phyloP scores from a whole-genome alignment of 1,140 invertebrate genomes.

The Glossosoma conforme region DNA sequence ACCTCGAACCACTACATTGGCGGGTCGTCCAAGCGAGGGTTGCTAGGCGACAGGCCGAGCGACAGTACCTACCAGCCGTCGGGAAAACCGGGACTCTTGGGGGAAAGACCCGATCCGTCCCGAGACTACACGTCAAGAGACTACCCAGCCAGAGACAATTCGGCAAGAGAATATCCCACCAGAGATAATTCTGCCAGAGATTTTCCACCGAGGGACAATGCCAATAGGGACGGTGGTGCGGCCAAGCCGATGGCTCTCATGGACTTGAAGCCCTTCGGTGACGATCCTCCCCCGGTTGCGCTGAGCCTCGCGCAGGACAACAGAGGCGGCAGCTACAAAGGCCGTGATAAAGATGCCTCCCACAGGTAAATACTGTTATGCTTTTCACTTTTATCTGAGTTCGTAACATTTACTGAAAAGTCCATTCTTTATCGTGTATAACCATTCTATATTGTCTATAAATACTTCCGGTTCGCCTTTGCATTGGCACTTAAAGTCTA shows the following conservation, averaged over 20 bases:
- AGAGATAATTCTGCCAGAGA: not conserved
- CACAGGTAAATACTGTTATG: no score
- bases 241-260: constrained; percentile 36
- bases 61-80: no score
- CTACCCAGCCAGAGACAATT: constrained; percentile 29
- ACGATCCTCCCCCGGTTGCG: constrained; percentile 30
- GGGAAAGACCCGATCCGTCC: constrained; percentile 14
- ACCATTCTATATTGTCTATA: no score
- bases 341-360: no score
- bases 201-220: not conserved
- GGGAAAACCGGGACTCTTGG: constrained; percentile 4
- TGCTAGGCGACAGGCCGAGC: constrained; percentile 40
- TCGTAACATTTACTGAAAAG: no score
- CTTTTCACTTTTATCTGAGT: no score
- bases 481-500: no score
- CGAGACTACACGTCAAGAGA: no score
- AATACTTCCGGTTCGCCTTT: no score
- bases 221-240: not conserved
- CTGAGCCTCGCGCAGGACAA: constrained; percentile 33
- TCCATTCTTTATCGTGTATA: no score
- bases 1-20: not conserved
- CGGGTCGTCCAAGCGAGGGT: constrained; percentile 31
- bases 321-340: constrained; percentile 17
- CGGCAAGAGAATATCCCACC: not conserved
- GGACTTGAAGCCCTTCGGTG: constrained; percentile 40